Percentiles rank a stretch among this genome's conserved stretches.
Conservation (phyloP, 2,888 invertebrate species). For the Drosophila infuscata region DNA sequence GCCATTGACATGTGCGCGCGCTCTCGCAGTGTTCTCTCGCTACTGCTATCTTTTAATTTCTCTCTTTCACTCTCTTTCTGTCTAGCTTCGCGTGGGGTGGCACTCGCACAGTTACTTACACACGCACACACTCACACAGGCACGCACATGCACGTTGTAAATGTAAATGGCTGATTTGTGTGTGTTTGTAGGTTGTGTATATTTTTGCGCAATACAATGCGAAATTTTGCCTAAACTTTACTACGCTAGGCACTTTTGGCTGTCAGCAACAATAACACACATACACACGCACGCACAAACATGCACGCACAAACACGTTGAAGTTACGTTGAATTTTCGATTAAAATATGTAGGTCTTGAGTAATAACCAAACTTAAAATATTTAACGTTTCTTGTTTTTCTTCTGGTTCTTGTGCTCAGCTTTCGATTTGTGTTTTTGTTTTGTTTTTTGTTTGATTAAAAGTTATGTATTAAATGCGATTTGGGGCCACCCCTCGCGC, state of each 20-base stretch:
- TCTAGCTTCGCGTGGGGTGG: constrained; percentile 41
- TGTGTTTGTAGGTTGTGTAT: constrained; percentile 44
- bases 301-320: background rate
- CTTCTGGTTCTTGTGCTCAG: background rate
- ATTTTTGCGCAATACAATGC: constrained; percentile 50
- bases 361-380: constrained; percentile 23
- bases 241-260: constrained; percentile 38
- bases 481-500: constrained; percentile 35
- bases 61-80: constrained; percentile 11
- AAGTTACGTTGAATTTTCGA: constrained; percentile 4
- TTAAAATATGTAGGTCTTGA: constrained; percentile 16
- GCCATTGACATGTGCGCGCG: constrained; percentile 73
- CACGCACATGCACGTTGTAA: constrained; percentile 41
- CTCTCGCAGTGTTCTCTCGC: constrained; percentile 46
- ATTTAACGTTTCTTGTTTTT: constrained; percentile 5
- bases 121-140: constrained; percentile 10
- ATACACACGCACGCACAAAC: background rate
- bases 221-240: constrained; percentile 55
- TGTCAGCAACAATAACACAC: constrained; percentile 20
- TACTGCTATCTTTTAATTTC: constrained; percentile 14
- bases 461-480: constrained; percentile 14
- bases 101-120: constrained; percentile 16
- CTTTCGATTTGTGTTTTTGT: background rate
- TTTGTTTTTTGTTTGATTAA: constrained; percentile 1
- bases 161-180: constrained; percentile 56